Evolutionary conservation across 2,888 invertebrate genomes (phyloP).

Genomic region (Candidula unifasciata): DNA sequence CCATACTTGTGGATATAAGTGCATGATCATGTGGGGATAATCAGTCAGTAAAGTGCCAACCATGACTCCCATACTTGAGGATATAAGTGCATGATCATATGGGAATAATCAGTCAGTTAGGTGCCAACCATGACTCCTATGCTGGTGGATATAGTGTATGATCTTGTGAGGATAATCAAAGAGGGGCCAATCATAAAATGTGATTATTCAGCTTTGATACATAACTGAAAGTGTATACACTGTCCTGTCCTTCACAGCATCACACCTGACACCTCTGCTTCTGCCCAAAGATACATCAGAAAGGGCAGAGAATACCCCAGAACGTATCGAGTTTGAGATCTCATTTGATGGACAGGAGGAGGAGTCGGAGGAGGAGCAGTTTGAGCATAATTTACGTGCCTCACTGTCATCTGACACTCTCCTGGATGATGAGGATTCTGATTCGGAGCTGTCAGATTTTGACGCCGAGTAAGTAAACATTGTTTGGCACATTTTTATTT

Average conservation of each 20-base stretch:
- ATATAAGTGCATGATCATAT: too few relatives aligned
- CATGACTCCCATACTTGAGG: too few relatives aligned
- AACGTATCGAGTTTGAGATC: slow-evolving; percentile 89
- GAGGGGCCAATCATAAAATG: too few relatives aligned
- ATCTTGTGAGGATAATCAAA: too few relatives aligned
- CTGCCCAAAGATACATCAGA: slow-evolving; percentile 58
- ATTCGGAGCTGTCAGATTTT: slow-evolving; percentile 66
- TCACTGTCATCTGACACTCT: slow-evolving; percentile 81
- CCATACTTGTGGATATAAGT: too few relatives aligned
- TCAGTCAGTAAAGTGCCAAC: too few relatives aligned
- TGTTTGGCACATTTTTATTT: not conserved
- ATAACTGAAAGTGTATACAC: too few relatives aligned
- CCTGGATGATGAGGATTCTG: slow-evolving; percentile 62
- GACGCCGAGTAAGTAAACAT: slow-evolving; percentile 35
- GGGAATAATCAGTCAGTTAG: too few relatives aligned
- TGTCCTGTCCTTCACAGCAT: slow-evolving; percentile 41
- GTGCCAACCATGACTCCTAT: too few relatives aligned
- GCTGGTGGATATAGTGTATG: too few relatives aligned
- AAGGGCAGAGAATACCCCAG: slow-evolving; percentile 82
- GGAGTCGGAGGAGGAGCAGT: slow-evolving; percentile 91
- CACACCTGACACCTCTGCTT: slow-evolving; percentile 59
- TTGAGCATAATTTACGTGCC: slow-evolving; percentile 90
- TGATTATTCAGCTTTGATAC: too few relatives aligned
- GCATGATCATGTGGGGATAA: too few relatives aligned
- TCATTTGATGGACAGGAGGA: slow-evolving; percentile 72